A percentile compares a stretch with the other conserved stretches of the same genome.
Evolutionary conservation across 1,140 invertebrate species (phyloP).

Genomic region (Drosophila murphyi): DNA sequence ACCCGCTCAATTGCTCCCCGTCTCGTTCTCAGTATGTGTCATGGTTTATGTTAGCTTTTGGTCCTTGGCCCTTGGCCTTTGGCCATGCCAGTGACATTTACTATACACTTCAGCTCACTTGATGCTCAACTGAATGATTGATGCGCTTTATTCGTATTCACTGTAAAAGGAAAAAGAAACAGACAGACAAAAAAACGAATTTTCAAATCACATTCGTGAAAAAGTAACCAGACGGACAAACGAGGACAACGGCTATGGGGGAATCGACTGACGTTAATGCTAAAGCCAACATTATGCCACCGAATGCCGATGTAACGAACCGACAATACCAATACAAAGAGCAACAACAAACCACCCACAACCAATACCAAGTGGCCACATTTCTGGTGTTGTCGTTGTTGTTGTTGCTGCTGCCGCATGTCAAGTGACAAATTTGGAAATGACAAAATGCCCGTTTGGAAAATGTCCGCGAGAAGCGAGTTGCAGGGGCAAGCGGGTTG

Average conservation of each 20-base stretch:
- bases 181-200: conserved; percentile 32
- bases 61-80: conserved; percentile 20
- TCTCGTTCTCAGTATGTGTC: conserved; percentile 5
- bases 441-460: conserved; percentile 76
- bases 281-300: conserved; percentile 76
- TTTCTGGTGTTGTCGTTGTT: conserved; percentile 7
- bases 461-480: conserved; percentile 34
- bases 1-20: not conserved
- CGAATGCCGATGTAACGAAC: conserved; percentile 41
- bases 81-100: conserved; percentile 72
- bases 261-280: conserved; percentile 71
- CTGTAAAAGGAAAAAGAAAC: conserved; percentile 25
- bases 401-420: conserved; percentile 48
- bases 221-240: conserved; percentile 40
- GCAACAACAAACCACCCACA: not conserved
- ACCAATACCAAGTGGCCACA: conserved; percentile 24
- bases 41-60: not conserved
- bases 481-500: not conserved
- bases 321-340: conserved; percentile 11
- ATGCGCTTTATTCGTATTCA: conserved; percentile 76
- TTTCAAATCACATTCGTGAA: conserved; percentile 78
- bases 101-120: conserved; percentile 77
- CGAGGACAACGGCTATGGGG: conserved; percentile 13
- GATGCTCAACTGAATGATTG: conserved; percentile 79
- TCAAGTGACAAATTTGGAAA: conserved; percentile 82